A percentile compares a stretch with the other conserved stretches of the same genome.
Evolutionary conservation across 1,140 invertebrate species (phyloP).

Genomic region (Planococcus citri): DNA sequence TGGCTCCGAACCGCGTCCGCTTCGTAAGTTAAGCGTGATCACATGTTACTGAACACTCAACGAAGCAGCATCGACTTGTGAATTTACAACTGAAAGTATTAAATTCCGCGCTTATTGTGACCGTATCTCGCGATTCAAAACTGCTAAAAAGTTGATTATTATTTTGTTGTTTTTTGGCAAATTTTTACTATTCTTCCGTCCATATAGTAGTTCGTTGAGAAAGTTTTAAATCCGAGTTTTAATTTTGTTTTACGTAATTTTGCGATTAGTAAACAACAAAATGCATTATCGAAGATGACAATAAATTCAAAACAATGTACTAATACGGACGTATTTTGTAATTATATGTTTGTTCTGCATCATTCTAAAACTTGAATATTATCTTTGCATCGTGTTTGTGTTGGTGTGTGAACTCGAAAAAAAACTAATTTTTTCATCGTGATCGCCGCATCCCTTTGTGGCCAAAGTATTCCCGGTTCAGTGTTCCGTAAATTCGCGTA

Average conservation of each 20-base stretch:
- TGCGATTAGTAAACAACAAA: background rate
- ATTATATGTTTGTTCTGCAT: background rate
- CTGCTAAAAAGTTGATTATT: background rate
- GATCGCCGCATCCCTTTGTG: background rate
- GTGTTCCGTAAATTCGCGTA: background rate
- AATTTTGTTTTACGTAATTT: background rate
- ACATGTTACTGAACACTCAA: too few relatives aligned
- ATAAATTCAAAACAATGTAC: conserved; percentile 20
- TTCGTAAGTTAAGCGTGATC: too few relatives aligned
- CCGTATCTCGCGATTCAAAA: background rate
- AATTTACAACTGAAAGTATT: background rate
- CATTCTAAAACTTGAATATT: conserved; percentile 2
- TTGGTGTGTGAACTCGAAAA: too few relatives aligned
- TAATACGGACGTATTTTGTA: background rate
- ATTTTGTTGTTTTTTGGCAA: background rate
- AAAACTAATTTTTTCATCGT: conserved; percentile 1
- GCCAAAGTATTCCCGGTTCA: background rate
- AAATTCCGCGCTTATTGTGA: conserved; percentile 16
- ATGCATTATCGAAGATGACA: conserved; percentile 8
- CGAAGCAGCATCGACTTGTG: background rate
- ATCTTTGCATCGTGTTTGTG: background rate
- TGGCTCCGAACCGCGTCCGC: too few relatives aligned
- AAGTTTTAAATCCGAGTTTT: background rate
- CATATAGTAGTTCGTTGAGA: background rate
- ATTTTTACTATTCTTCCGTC: background rate